These are phyloP conservation scores for Calameuta pallipes DNA, from an alignment of 2,888 invertebrate genomes.

Conservation along the genomic window DNA sequence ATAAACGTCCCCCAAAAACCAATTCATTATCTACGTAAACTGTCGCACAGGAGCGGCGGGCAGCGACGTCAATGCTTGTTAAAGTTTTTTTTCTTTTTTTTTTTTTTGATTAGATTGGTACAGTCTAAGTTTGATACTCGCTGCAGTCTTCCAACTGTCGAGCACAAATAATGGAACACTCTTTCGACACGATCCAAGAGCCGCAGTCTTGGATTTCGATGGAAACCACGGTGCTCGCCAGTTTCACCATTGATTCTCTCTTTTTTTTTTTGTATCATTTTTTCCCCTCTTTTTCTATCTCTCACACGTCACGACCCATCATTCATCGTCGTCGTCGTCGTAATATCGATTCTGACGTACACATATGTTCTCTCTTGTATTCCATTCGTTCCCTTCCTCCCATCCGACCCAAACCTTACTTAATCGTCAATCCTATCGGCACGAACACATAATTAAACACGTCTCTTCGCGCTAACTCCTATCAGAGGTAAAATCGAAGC, in stretches of 20 bases:
- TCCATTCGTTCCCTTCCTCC: background rate
- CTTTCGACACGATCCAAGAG: constrained; percentile 48
- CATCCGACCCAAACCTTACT: background rate
- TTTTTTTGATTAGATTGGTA: constrained; percentile 66
- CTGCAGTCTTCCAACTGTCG: constrained; percentile 63
- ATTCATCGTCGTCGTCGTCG: background rate
- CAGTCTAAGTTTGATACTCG: constrained; percentile 66
- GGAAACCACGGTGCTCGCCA: constrained; percentile 28
- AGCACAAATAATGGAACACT: constrained; percentile 60
- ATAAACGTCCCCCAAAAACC: background rate
- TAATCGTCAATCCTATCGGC: background rate
- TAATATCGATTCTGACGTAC: background rate
- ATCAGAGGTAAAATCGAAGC: background rate
- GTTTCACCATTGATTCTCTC: constrained; percentile 21
- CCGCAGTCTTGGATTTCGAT: constrained; percentile 41
- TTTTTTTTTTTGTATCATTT: constrained; percentile 13
- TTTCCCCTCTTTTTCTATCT: background rate
- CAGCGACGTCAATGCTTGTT: constrained; percentile 60
- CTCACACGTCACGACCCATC: constrained; percentile 10
- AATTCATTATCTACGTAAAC: constrained; percentile 17
- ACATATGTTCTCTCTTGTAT: background rate
- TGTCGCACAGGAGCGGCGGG: constrained; percentile 45
- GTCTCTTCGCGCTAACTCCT: background rate
- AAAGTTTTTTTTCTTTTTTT: constrained; percentile 42
- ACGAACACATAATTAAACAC: background rate